phyloP scores from a whole-genome alignment of 2,888 invertebrate species.

The Lacanobia oleracea region DNA sequence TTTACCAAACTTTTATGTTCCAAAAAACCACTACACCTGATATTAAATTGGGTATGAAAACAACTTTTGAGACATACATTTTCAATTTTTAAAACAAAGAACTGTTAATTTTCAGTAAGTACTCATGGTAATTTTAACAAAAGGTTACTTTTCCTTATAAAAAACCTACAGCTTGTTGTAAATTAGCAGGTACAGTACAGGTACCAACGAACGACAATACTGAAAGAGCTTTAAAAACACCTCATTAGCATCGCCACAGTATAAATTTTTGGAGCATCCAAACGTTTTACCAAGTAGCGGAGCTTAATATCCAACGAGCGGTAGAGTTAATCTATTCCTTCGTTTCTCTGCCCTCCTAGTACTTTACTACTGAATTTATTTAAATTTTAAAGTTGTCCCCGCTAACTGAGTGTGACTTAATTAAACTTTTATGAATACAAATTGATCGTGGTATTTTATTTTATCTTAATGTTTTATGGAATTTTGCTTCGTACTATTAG shows the following conservation, averaged over 20 bases:
- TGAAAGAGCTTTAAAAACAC: conserved; percentile 63
- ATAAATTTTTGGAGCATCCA: conserved; percentile 67
- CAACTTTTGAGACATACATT: neutral
- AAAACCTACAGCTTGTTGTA: conserved; percentile 19
- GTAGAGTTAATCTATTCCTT: conserved; percentile 73
- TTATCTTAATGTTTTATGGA: conserved; percentile 34
- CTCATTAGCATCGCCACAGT: conserved; percentile 75
- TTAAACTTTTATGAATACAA: conserved; percentile 61
- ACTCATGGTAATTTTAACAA: neutral
- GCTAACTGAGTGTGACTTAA: conserved; percentile 53
- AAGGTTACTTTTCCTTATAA: conserved; percentile 12
- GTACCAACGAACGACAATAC: conserved; percentile 66
- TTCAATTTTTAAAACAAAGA: conserved; percentile 3
- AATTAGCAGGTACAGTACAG: conserved; percentile 58
- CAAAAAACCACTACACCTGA: neutral
- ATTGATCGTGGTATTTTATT: conserved; percentile 46
- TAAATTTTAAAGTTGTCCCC: conserved; percentile 62
- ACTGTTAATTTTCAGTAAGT: neutral
- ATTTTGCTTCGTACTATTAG: neutral
- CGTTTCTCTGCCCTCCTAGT: conserved; percentile 69
- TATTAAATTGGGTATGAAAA: conserved; percentile 18
- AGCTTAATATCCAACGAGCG: conserved; percentile 64
- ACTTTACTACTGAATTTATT: conserved; percentile 65
- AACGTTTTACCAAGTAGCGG: conserved; percentile 57
- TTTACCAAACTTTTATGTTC: no score